Evolutionary conservation across 2,113 vertebrate species (phyloP).

Genomic region (Lophura nycthemera): DNA sequence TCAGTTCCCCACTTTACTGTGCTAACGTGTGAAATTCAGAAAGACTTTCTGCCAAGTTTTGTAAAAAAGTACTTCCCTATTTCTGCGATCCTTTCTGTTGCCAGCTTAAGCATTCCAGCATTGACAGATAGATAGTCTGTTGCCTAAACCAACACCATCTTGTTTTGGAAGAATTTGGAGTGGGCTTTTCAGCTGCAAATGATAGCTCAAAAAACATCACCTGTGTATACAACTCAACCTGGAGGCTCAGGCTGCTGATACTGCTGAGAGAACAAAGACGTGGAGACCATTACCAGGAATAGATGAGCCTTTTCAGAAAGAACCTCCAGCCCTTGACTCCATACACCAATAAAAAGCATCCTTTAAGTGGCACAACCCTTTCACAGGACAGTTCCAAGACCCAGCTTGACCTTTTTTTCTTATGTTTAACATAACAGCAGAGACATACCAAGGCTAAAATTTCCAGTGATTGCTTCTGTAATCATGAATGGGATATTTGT

Average conservation of each 20-base stretch:
- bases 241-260: neutral
- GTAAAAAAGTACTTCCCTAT: neutral
- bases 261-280: neutral
- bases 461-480: accelerated
- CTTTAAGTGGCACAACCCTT: neutral
- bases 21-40: neutral
- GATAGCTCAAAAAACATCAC: neutral
- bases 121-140: neutral
- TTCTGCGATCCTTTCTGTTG: neutral
- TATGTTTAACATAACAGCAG: neutral
- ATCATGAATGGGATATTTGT: neutral
- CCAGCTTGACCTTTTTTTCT: neutral
- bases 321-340: neutral
- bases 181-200: neutral
- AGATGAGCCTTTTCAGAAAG: neutral
- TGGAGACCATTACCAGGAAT: neutral
- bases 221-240: neutral
- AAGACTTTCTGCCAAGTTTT: neutral
- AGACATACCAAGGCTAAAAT: neutral
- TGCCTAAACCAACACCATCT: neutral
- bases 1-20: neutral
- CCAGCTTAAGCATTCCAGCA: neutral
- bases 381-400: neutral
- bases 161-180: neutral
- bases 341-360: neutral